Evolutionary conservation across 2,888 invertebrate genomes (phyloP).

Genomic region (Portevinia maculata): DNA sequence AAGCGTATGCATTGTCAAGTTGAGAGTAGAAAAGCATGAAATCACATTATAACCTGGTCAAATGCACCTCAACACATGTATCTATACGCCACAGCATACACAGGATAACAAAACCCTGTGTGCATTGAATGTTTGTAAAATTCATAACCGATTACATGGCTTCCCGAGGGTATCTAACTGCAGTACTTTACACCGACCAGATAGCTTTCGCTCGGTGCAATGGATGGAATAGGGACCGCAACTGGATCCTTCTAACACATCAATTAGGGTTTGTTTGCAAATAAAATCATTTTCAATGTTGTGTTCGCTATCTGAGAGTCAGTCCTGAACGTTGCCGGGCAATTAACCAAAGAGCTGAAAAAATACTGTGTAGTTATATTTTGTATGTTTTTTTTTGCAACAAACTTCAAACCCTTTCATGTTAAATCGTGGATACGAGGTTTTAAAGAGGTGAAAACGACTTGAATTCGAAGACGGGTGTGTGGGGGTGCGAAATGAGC

Average conservation of each 20-base stretch:
- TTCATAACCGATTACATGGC: conserved; percentile 69
- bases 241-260: conserved; percentile 44
- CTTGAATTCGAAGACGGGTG: background rate
- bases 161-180: conserved; percentile 66
- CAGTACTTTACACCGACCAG: conserved; percentile 57
- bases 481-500: conserved; percentile 19
- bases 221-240: conserved; percentile 8
- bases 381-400: background rate
- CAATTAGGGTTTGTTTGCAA: conserved; percentile 66
- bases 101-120: conserved; percentile 9
- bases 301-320: conserved; percentile 39
- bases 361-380: background rate
- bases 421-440: conserved; percentile 1
- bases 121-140: conserved; percentile 67
- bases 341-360: conserved; percentile 30
- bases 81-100: background rate
- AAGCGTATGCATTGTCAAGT: background rate
- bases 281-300: conserved; percentile 55
- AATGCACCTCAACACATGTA: conserved; percentile 31
- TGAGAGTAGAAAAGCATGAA: conserved; percentile 26
- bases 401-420: conserved; percentile 3
- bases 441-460: conserved; percentile 14
- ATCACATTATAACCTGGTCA: conserved; percentile 47
- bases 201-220: conserved; percentile 9
- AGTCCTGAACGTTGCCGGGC: conserved; percentile 30